These are phyloP conservation scores for Pentamera pediparva DNA, from an alignment of 53 echinoderm and acorn worm species.

Conservation along the genomic window DNA sequence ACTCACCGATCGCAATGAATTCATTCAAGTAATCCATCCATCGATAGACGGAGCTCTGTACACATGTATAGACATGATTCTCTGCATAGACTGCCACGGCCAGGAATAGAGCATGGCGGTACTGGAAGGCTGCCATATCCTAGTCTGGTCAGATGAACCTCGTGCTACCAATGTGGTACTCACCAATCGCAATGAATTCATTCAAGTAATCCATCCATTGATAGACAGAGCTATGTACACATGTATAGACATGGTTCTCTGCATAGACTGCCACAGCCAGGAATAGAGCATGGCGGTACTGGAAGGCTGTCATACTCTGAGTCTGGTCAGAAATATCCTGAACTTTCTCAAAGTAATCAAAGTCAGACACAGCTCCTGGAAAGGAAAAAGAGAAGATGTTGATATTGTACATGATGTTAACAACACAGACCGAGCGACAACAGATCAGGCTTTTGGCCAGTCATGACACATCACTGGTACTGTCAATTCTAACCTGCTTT, in stretches of 20 bases:
- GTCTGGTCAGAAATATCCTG: constrained; percentile 32
- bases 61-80: constrained; percentile 32
- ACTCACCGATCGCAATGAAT: constrained; percentile 42
- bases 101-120: constrained; percentile 18
- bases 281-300: constrained; percentile 4
- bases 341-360: constrained; percentile 40
- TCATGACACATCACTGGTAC: not conserved
- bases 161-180: constrained; percentile 23
- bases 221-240: constrained; percentile 41
- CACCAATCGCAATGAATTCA: constrained; percentile 31
- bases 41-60: constrained; percentile 34
- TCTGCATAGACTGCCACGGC: constrained; percentile 47
- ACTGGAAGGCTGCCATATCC: constrained; percentile 22
- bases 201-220: constrained; percentile 1
- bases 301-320: constrained; percentile 28
- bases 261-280: constrained; percentile 48
- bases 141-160: constrained; percentile 17
- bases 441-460: no score
- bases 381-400: not conserved
- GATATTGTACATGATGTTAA: no score
- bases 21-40: constrained; percentile 1
- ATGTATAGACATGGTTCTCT: constrained; percentile 27
- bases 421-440: no score
- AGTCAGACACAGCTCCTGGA: constrained; percentile 12
- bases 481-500: not conserved